Percentiles rank a stretch among this genome's conserved stretches.
These are phyloP conservation scores for Lepeophtheirus nordmannii DNA, from an alignment of 2,888 invertebrate species.

Conservation along the genomic window DNA sequence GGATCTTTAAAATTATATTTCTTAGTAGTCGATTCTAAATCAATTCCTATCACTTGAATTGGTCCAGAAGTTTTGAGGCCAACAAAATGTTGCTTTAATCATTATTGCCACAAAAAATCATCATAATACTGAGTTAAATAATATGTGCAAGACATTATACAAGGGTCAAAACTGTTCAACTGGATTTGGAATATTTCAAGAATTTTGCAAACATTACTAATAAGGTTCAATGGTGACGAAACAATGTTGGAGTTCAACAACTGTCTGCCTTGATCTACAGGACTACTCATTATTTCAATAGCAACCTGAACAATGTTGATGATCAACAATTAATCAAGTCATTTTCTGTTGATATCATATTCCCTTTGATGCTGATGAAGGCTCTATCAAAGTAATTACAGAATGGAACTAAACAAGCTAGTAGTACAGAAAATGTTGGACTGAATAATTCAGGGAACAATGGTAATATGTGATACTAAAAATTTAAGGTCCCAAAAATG, in stretches of 20 bases:
- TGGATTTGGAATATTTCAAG: background rate
- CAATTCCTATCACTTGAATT: background rate
- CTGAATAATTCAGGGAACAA: background rate
- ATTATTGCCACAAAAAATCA: background rate
- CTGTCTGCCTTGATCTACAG: background rate
- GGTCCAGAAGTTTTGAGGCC: background rate
- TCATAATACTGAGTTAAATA: background rate
- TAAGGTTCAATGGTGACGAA: background rate
- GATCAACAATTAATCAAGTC: background rate
- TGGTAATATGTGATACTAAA: no score
- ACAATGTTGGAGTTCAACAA: background rate
- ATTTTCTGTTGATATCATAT: background rate
- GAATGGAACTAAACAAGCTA: background rate
- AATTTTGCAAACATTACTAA: background rate
- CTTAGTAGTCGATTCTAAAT: no score
- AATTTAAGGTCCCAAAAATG: no score
- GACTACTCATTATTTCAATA: background rate
- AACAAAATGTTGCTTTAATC: background rate
- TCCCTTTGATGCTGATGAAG: background rate
- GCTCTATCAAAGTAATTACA: background rate
- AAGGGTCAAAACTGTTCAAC: background rate
- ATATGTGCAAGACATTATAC: background rate
- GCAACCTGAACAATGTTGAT: background rate
- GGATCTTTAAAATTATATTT: no score
- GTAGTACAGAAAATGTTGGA: background rate